Evolutionary conservation across 1,140 invertebrate species (phyloP), one percentile per base, ranked within the genome.

Genomic region (Oedothorax gibbosus): DNA sequence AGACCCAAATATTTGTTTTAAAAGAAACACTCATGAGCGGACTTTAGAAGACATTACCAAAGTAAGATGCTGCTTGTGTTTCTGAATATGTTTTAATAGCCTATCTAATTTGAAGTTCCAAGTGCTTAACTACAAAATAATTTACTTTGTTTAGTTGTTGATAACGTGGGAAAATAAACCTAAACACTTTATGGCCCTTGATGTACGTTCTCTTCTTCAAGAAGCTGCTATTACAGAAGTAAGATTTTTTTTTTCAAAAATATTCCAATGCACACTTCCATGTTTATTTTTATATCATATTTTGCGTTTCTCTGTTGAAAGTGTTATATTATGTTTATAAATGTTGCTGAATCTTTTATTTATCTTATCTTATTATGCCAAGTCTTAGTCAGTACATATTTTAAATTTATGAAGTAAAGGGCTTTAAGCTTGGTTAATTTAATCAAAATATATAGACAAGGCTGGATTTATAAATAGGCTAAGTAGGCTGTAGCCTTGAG

Each of bases 1-100:
- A 89, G 96, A 96, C 90, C 88, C 94, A 18, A 91, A 93, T 86
- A 91, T 93, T 0, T 98, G 97, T 89, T 91, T 92, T 57, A 95
- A 95, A 89, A 91, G 95, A 69, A 98, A 98, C 89, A 94, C 95
- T 86, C 97, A 98, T 88, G 93, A 95, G 78, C 92, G 97, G 68
- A 93, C 90, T 3, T 91, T 95, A 87, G 92, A 93, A 51, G 96
- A 98, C 76, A 96, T 98, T 56, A 91, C 94, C 88, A 92, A 90
- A 88, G 90, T 91, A 85, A 85, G 85, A 35, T 54, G 49, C 54
- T 21, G 50, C 18, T 79, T 65, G 1, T 79, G 5, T 18, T 65
- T n/a, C 35, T 18, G 21, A 77, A 51, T 9, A 65, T 78, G 11
- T 12, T 60, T 60, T 60, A n/a, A 60, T 60, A 12, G n/a, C 56